phyloP scores from a whole-genome alignment of 2,888 invertebrate genomes.

The Apomyelois bistriatella region DNA sequence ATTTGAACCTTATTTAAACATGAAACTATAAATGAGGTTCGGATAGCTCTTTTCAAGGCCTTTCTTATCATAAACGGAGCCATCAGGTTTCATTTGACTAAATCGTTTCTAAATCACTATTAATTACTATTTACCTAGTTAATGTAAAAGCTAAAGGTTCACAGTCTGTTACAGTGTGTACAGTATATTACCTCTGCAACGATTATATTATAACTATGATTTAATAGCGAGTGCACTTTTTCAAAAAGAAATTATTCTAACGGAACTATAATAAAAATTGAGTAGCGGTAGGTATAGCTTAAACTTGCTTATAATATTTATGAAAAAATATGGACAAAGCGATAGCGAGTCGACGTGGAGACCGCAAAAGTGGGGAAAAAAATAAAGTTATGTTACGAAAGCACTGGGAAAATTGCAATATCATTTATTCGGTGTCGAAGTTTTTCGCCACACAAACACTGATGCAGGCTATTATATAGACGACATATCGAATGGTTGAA shows the following conservation, averaged over 20 bases:
- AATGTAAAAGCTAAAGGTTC: too few relatives aligned
- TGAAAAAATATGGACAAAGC: slow-evolving; percentile 16
- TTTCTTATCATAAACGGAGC: too few relatives aligned
- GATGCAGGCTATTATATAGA: slow-evolving; percentile 66
- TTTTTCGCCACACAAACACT: slow-evolving; percentile 44
- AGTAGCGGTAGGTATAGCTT: slow-evolving; percentile 1
- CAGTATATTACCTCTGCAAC: too few relatives aligned
- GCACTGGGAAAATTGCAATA: slow-evolving; percentile 52
- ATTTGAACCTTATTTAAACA: too few relatives aligned
- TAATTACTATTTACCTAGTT: too few relatives aligned
- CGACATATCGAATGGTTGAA: slow-evolving; percentile 30
- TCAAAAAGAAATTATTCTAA: background rate
- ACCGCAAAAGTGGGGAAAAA: slow-evolving; percentile 30
- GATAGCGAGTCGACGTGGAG: slow-evolving; percentile 16
- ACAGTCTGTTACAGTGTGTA: too few relatives aligned
- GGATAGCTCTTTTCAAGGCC: too few relatives aligned
- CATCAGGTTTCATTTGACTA: too few relatives aligned
- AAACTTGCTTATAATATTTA: slow-evolving; percentile 9
- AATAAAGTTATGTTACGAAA: slow-evolving; percentile 30
- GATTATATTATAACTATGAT: too few relatives aligned
- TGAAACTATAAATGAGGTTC: too few relatives aligned
- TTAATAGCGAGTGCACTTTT: too few relatives aligned
- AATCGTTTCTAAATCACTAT: too few relatives aligned
- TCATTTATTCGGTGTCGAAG: slow-evolving; percentile 54
- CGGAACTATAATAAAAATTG: slow-evolving; percentile 1